Evolutionary conservation across 2,797 vertebrate genomes (phyloP), one percentile per base, ranked within the genome.

Genomic region (Chelonia mydas): DNA sequence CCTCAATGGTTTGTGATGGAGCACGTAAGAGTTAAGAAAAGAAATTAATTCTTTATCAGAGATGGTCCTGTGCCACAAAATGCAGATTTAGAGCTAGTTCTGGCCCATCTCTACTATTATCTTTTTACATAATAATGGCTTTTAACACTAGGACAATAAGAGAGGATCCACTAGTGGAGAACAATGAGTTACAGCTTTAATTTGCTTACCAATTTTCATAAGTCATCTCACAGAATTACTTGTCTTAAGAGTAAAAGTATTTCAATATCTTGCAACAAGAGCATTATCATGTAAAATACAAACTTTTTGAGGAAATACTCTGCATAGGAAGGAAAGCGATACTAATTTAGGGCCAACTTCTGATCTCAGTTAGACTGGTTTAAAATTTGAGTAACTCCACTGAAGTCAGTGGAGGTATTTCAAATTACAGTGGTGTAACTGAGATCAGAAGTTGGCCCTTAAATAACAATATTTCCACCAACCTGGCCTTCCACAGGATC

Each of bases 401-500:
- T 59, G 82, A 90, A 86, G 87, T 51, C 28, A 81, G 2, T 84
- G 47, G 16, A 41, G 5, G 0, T 55, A 47, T 90, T 84, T 92
- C 27, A 81, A 61, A 81, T 41, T 81, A 17, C 27, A 16, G 3
- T 76, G 28, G 11, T 12, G 11, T 28, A 78, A 82, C 51, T 86
- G 74, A 57, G 86, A 8, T 86, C 1, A 0, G 41, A 89, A 84
- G 13, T 61, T 90, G 41, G 31, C 89, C 1, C n/a, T 90, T 86
- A 81, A 97, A 85, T 86, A 72, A 88, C 89, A 92, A 83, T 88
- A 53, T 87, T 96, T 91, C 84, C 83, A 92, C 51, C 72, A 90
- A 57, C 90, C 90, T 31, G 25, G 76, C 90, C 81, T 97, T 96
- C 92, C 83, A 90, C 85, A 94, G 92, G 97, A 98, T 96, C 91